A percentile compares a stretch with the other conserved stretches of the same genome.
These are phyloP conservation scores for Epinephelus moara DNA, from an alignment of 2,113 vertebrate genomes.

Conservation along the genomic window DNA sequence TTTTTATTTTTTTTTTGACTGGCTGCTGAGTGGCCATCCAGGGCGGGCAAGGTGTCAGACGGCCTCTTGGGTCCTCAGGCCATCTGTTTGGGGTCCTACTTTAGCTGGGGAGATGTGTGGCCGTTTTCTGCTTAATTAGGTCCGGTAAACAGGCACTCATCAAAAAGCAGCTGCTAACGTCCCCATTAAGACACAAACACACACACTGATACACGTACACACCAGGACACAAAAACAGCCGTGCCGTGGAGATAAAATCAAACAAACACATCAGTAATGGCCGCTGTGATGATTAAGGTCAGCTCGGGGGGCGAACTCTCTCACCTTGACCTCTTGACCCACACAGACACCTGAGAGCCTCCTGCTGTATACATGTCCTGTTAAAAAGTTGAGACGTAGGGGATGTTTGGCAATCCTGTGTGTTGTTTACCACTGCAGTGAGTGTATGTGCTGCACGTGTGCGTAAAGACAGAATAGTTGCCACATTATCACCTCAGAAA, in stretches of 20 bases:
- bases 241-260: slow-evolving; percentile 51
- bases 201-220: slow-evolving; percentile 40
- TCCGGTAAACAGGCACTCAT: slow-evolving; percentile 84
- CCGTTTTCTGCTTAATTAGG: slow-evolving; percentile 85
- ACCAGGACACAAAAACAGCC: slow-evolving; percentile 61
- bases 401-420: neutral
- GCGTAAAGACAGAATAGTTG: slow-evolving; percentile 37
- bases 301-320: slow-evolving; percentile 44
- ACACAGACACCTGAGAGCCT: slow-evolving; percentile 40
- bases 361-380: neutral
- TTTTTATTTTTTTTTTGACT: slow-evolving; percentile 19
- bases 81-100: slow-evolving; percentile 78
- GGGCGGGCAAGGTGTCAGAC: slow-evolving; percentile 67
- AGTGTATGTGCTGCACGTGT: slow-evolving; percentile 33
- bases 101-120: slow-evolving; percentile 78
- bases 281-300: slow-evolving; percentile 62
- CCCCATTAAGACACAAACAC: slow-evolving; percentile 78
- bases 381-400: slow-evolving; percentile 28
- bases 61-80: slow-evolving; percentile 70
- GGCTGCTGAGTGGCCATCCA: slow-evolving; percentile 70
- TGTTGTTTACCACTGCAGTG: neutral
- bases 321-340: slow-evolving; percentile 59
- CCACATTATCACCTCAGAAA: slow-evolving; percentile 75
- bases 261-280: slow-evolving; percentile 60
- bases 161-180: slow-evolving; percentile 85